A percentile compares a stretch with the other conserved stretches of the same genome.
Evolutionary conservation across 2,888 invertebrate genomes (phyloP).

Genomic region (Clivina fossor): DNA sequence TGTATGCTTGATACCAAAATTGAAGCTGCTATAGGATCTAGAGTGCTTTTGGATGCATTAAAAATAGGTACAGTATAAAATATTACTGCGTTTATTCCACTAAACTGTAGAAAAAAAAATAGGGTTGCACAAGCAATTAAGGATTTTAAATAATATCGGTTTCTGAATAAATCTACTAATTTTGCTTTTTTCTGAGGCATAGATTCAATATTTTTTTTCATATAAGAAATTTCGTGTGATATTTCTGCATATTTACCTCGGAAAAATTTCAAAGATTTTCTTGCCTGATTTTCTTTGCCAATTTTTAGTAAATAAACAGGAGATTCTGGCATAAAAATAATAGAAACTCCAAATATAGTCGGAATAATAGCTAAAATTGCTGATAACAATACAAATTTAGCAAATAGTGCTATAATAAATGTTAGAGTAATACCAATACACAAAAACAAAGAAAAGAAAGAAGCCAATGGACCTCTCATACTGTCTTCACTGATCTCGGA

Average conservation of each 20-base stretch:
- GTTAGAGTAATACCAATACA: constrained; percentile 78
- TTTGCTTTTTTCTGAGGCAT: constrained; percentile 58
- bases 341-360: constrained; percentile 63
- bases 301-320: constrained; percentile 69
- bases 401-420: constrained; percentile 71
- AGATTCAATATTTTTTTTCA: constrained; percentile 64
- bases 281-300: constrained; percentile 59
- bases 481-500: constrained; percentile 84
- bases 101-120: constrained; percentile 84
- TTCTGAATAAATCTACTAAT: constrained; percentile 62
- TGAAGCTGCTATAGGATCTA: constrained; percentile 69
- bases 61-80: constrained; percentile 81
- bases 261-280: constrained; percentile 66
- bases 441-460: constrained; percentile 80
- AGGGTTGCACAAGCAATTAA: constrained; percentile 73
- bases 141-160: constrained; percentile 68
- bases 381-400: constrained; percentile 71
- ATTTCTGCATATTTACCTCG: constrained; percentile 70
- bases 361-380: constrained; percentile 67
- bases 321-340: constrained; percentile 75
- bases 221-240: constrained; percentile 63
- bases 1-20: constrained; percentile 82
- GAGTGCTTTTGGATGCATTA: constrained; percentile 67
- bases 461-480: constrained; percentile 80
- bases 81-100: constrained; percentile 82